Base-by-base conservation (phyloP, 2,888 invertebrate genomes). In the Phortica okadai region DNA sequence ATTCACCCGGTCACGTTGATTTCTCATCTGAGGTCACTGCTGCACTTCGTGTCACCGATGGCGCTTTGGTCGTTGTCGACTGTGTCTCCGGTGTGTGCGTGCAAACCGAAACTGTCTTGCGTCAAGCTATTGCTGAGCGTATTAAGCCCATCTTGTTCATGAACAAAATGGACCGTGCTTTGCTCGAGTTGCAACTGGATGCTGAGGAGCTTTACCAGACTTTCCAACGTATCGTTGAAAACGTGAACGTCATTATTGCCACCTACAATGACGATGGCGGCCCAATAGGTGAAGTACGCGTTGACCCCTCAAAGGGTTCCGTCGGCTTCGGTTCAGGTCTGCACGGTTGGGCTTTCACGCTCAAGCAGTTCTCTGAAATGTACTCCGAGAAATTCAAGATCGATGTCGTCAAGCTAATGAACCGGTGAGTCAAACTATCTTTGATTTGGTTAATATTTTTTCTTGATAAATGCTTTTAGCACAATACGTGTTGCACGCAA, bases 111-210 rank as follows among this genome's bases (percentile, higher is more conserved):
- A 90, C 99, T 89, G 99, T 99, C 78, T 94, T 99, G 89, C 97
- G 99, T 93, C 99, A 99, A 92, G 99, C 99, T 81, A 99, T 99
- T 90, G 98, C 98, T 81, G 99, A 99, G 93, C 96, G 99, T 91
- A 99, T 99, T 90, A 99, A 99, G 95, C 99, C 99, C 76, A 97
- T 99, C 85, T 94, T 99, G 89, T 99, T 99, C 96, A 99, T 99
- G 99, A 99, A 99, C 96, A 99, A 99, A 93, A 99, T 99, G 99
- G 99, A 99, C 94, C 96, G 99, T 87, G 99, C 99, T 84, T 94
- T 99, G 78, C 93, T 99, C 58, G 99, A 99, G 92, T 93, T 99
- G 90, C 99, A 99, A 91, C 93, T 99, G 88, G 99, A 97, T 80
- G 95, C 96, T 82, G 99, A 99, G 92, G 98, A 98, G 91, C 94